Base-by-base conservation (phyloP, 2,113 vertebrate genomes). In the Carlito syrichta region DNA sequence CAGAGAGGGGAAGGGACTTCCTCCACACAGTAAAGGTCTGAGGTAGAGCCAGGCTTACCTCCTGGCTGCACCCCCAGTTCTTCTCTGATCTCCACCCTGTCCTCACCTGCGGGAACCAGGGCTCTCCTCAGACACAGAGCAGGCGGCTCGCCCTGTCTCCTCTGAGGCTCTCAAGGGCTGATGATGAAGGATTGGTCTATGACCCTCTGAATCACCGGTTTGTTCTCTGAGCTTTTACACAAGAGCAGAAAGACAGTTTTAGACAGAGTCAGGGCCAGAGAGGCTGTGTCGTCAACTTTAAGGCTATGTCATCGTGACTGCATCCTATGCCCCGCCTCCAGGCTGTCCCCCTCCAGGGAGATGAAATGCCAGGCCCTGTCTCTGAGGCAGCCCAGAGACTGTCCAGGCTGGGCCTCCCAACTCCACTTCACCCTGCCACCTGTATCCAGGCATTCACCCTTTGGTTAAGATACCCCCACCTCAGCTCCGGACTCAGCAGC, bases 31-130 rank as follows among this genome's bases (percentile, higher is more conserved):
- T 23, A 25, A 0, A 52, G 76, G n/a, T 40, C 2, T 13, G 19
- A 91, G 14, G 7, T 20, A 69, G 54, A 85, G 8, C 12, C 19
- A 7, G 17, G 16, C 1, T 38, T 50, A 1, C 43, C 52, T 86
- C 20, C 54, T 58, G 2, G 5, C 27, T 14, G 8, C 2, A n/a
- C 1, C n/a, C 7, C 13, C 22, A 56, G 0, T 27, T 66, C 40
- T 78, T 52, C 73, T 56, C 54, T 52, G 13, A 11, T 8, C 8
- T 66, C 63, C 23, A 1, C 35, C 12, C 11, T 69, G 52, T 38
- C 30, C 71, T 76, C 35, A 83, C 45, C 43, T 92, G 58, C 56
- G 25, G 13, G 30, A 84, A 88, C 20, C 50, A 30, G 8, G 30
- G 50, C 20, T 88, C 52, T 60, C 66, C 30, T 30, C 14, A 48